A percentile compares a stretch with the other conserved stretches of the same genome.
phyloP scores from a whole-genome alignment of 2,113 vertebrate genomes.

The Ondatra zibethicus region DNA sequence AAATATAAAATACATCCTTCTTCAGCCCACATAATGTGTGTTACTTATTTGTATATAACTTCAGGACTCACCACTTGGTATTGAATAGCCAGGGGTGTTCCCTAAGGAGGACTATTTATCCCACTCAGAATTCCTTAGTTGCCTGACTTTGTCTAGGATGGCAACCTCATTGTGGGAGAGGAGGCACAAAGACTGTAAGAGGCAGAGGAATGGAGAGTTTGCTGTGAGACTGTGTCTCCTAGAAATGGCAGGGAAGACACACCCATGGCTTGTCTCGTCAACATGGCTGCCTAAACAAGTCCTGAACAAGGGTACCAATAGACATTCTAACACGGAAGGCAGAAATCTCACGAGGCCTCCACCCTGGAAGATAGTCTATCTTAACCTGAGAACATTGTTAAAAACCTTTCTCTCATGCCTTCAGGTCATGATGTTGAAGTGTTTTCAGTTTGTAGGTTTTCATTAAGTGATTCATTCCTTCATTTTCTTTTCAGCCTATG shows the following conservation, averaged over 20 bases:
- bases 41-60: not conserved
- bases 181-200: not conserved
- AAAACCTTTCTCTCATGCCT: not conserved
- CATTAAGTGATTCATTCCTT: conserved; percentile 7
- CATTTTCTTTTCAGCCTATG: not conserved
- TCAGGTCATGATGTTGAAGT: not conserved
- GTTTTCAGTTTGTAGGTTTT: conserved; percentile 1
- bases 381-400: not conserved
- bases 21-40: not conserved
- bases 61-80: not conserved
- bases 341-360: too few species aligned
- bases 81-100: not conserved
- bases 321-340: too few species aligned
- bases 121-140: not conserved
- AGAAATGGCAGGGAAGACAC: not conserved
- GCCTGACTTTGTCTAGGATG: not conserved
- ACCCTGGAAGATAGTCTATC: not conserved
- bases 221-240: not conserved
- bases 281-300: not conserved
- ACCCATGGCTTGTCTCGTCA: not conserved
- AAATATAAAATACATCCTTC: not conserved
- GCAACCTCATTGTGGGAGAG: not conserved
- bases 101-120: not conserved
- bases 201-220: not conserved
- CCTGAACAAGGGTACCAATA: not conserved